Evolutionary conservation across 2,113 vertebrate genomes (phyloP), one percentile per base, ranked within the genome.

Genomic region (Tenebrosternarchus preto): DNA sequence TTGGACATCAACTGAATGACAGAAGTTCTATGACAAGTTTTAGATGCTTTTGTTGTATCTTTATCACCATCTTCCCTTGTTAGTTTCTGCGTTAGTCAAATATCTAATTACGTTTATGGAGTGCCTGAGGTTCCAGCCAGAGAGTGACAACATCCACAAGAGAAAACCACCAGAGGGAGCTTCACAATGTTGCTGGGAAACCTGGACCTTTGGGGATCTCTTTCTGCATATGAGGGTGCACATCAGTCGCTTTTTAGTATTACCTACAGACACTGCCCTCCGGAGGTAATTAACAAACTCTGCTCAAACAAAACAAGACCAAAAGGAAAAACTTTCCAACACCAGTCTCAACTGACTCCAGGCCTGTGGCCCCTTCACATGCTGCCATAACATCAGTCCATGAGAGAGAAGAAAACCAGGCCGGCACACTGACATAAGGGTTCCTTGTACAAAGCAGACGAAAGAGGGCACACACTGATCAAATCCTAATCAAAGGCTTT

Each of bases 211-310:
- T 67, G 78, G 71, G 78, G 12, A 59, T 19, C 27, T n/a, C 63
- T 43, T 55, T 74, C 17, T 25, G 33, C 20, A 39, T 55, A 43
- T 46, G n/a, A 50, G n/a, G 60, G 68, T 77, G 61, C 53, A 46
- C 20, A 59, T 43, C 46, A 9, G 8, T 67, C 46, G 12, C 46
- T n/a, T 57, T 74, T 46, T 72, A 43, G 31, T 59, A 29, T 46
- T 53, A 29, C 22, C 61, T 29, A 46, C 17, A 74, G 64, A 73
- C 72, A 60, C n/a, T 19, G 2, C 56, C 61, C 71, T 75, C 46
- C 0, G 79, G 71, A 72, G 59, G 27, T 59, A 80, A 80, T 80
- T 80, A 80, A 25, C 9, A 8, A 59, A 67, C 36, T n/a, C 15
- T 20, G 5, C 0, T 31, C 0, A 27, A 80, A 64, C 79, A 80